Conservation (phyloP, 2,113 vertebrate genomes). For the Corydoras maculifer region DNA sequence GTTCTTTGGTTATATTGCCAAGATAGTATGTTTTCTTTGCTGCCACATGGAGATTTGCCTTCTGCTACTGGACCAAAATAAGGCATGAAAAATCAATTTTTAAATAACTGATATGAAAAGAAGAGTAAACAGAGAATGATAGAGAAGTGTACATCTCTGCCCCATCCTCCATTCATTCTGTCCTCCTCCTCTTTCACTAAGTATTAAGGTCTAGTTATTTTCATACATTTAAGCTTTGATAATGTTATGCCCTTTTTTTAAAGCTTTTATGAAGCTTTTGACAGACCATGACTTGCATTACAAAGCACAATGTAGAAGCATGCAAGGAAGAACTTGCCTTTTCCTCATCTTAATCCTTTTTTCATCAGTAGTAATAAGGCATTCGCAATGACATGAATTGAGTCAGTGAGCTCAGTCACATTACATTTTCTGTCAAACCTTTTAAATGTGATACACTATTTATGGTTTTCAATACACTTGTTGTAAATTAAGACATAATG, state of each 20-base stretch:
- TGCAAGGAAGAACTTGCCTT: not conserved
- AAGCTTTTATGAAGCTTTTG: not conserved
- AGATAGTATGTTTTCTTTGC: conserved; percentile 42
- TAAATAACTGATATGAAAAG: conserved; percentile 18
- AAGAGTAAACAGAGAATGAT: not conserved
- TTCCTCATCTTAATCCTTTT: not conserved
- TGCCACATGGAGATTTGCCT: conserved; percentile 28
- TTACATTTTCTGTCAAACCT: no score
- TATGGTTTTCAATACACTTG: no score
- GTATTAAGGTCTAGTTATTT: not conserved
- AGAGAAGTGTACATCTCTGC: conserved; percentile 10
- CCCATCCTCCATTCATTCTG: not conserved
- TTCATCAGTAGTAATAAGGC: no score
- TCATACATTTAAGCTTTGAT: not conserved
- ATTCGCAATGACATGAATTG: no score
- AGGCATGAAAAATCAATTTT: conserved; percentile 46
- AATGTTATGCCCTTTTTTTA: not conserved
- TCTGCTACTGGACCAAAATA: conserved; percentile 38
- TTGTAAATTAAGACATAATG: no score
- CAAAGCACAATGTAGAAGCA: not conserved
- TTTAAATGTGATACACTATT: no score
- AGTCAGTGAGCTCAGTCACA: no score
- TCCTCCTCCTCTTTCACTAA: not conserved
- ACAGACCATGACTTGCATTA: not conserved
- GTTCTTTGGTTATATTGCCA: conserved; percentile 37